phyloP scores from a whole-genome alignment of 92 coral and sea anemone genomes.

The Epizoanthus rinbou region DNA sequence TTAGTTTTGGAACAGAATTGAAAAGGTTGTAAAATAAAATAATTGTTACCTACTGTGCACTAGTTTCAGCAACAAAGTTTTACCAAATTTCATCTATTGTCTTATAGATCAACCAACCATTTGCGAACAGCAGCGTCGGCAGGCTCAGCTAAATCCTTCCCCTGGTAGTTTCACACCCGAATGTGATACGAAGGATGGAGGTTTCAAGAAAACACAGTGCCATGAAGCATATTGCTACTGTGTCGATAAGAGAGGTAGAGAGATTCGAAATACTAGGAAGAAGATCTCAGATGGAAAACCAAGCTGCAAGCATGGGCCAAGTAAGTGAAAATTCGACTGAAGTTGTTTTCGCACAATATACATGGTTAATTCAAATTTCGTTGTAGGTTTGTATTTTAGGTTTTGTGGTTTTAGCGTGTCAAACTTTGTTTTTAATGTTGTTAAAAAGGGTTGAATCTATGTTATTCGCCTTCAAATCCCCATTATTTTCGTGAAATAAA shows the following conservation, averaged over 20 bases:
- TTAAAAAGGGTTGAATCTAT: too few relatives aligned
- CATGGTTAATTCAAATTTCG: too few relatives aligned
- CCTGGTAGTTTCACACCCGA: constrained; percentile 74
- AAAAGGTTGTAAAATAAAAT: too few relatives aligned
- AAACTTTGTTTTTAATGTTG: too few relatives aligned
- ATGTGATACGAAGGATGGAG: constrained; percentile 71
- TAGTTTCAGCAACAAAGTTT: too few relatives aligned
- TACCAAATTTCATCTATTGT: background rate
- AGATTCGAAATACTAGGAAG: constrained; percentile 42
- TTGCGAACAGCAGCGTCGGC: constrained; percentile 63
- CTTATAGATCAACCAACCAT: constrained; percentile 51
- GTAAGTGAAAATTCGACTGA: constrained; percentile 2
- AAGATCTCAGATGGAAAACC: constrained; percentile 61
- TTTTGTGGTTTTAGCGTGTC: too few relatives aligned
- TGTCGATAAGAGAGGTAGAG: constrained; percentile 66
- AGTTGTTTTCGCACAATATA: too few relatives aligned
- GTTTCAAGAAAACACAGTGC: constrained; percentile 81
- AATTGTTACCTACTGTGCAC: too few relatives aligned
- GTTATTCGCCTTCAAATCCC: too few relatives aligned
- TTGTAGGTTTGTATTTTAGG: too few relatives aligned
- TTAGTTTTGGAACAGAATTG: too few relatives aligned
- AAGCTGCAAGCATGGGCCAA: constrained; percentile 47
- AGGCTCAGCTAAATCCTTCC: constrained; percentile 43
- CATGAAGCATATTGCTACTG: constrained; percentile 81
- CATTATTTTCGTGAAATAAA: too few relatives aligned